Evolutionary conservation across 2,888 invertebrate species (phyloP).

Genomic region (Spialia ferax): DNA sequence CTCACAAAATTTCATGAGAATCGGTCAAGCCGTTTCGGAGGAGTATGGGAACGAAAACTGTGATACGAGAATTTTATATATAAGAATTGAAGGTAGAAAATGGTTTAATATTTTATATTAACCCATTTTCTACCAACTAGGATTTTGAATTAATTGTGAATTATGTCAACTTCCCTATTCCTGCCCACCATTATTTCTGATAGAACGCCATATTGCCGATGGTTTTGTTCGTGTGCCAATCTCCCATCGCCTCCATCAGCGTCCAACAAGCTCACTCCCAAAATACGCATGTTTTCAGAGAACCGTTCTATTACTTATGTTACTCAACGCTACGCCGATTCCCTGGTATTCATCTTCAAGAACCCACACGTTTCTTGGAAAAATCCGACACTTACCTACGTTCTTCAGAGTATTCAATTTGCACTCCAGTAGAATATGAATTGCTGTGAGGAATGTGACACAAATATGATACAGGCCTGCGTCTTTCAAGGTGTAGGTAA

Average conservation of each 20-base stretch:
- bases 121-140: too few species aligned
- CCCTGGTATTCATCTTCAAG: slow-evolving; percentile 3
- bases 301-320: not conserved
- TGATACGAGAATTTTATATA: too few species aligned
- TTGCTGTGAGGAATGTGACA: slow-evolving; percentile 14
- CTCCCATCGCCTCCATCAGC: slow-evolving; percentile 7
- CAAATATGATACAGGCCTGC: slow-evolving; percentile 27
- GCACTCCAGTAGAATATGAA: slow-evolving; percentile 21
- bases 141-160: too few species aligned
- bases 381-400: slow-evolving; percentile 8
- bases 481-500: slow-evolving; percentile 18
- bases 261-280: slow-evolving; percentile 2
- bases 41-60: too few species aligned
- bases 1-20: too few species aligned
- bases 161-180: too few species aligned
- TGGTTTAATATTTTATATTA: too few species aligned
- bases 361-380: slow-evolving; percentile 23
- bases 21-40: too few species aligned
- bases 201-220: not conserved
- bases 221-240: slow-evolving; percentile 4
- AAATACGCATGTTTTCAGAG: not conserved
- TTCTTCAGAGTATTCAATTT: slow-evolving; percentile 29
- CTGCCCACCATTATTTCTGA: too few species aligned
- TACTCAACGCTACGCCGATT: slow-evolving; percentile 18
- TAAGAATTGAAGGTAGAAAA: too few species aligned